Conservation (phyloP, 2,888 invertebrate species). For the Tachina lurida region DNA sequence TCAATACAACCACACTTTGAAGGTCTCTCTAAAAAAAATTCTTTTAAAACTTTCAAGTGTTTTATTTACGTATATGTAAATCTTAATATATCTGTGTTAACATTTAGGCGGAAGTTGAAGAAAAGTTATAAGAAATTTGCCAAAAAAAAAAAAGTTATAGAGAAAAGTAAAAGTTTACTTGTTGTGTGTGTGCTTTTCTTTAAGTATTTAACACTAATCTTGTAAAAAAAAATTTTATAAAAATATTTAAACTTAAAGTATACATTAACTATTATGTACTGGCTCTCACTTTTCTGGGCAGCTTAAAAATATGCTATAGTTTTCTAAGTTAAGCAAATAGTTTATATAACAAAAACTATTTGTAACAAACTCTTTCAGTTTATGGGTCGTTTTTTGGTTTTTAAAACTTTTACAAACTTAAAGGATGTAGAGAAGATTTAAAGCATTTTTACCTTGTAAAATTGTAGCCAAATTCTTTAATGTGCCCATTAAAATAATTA, state of each 20-base stretch:
- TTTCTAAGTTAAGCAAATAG: constrained; percentile 48
- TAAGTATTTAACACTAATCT: constrained; percentile 20
- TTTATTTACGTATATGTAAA: background rate
- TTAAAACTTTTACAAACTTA: constrained; percentile 4
- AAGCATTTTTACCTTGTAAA: background rate
- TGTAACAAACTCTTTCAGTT: constrained; percentile 1
- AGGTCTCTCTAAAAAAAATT: background rate
- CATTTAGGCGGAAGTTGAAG: background rate
- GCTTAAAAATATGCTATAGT: constrained; percentile 63
- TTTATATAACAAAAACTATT: constrained; percentile 32
- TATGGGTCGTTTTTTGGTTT: background rate
- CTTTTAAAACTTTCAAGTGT: background rate
- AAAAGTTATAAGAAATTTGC: background rate
- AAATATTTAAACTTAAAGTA: constrained; percentile 31
- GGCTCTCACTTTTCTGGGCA: constrained; percentile 23
- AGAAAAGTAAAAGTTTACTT: constrained; percentile 49
- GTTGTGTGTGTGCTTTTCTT: background rate
- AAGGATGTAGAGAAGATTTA: constrained; percentile 19
- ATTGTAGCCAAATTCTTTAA: no score
- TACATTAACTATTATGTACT: background rate
- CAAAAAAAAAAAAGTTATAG: background rate
- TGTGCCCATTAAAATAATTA: no score
- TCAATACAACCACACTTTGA: constrained; percentile 18
- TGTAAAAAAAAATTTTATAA: background rate
- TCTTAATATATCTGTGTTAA: background rate